These are phyloP conservation scores for Thymallus thymallus DNA, from an alignment of 2,113 vertebrate species.

Conservation along the genomic window DNA sequence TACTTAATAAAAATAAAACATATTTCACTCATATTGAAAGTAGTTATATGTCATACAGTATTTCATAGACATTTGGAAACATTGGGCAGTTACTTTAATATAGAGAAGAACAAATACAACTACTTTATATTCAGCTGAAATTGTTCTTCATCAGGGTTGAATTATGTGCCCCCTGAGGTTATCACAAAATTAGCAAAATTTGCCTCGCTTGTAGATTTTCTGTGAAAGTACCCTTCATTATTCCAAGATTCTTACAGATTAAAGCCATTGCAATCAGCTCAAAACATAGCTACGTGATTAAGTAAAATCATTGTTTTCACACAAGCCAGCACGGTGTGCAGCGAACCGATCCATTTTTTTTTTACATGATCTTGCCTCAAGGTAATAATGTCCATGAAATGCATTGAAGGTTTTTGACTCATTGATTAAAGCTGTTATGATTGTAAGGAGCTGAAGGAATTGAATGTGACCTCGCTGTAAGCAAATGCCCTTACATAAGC, in stretches of 20 bases:
- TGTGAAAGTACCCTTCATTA: slow-evolving; percentile 20
- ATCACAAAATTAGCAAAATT: slow-evolving; percentile 19
- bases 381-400: slow-evolving; percentile 15
- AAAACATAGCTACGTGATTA: slow-evolving; percentile 2
- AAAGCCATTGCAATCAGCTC: slow-evolving; percentile 21
- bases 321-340: neutral
- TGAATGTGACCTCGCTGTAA: neutral
- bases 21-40: too few species aligned
- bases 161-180: neutral
- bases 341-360: slow-evolving; percentile 23
- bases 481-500: neutral
- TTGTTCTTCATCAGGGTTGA: neutral
- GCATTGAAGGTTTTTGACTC: slow-evolving; percentile 15
- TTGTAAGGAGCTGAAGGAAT: neutral
- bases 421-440: slow-evolving; percentile 33
- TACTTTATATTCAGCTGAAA: slow-evolving; percentile 19
- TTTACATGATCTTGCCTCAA: slow-evolving; percentile 15
- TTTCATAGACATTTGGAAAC: too few species aligned
- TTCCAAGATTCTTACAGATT: neutral
- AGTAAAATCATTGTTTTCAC: slow-evolving; percentile 19
- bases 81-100: too few species aligned
- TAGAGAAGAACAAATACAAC: neutral
- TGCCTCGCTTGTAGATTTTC: slow-evolving; percentile 23
- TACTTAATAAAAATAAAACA: too few species aligned
- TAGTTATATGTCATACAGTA: too few species aligned